These are phyloP conservation scores for Sebastes taczanowskii DNA, from an alignment of 2,797 vertebrate species.

Conservation along the genomic window DNA sequence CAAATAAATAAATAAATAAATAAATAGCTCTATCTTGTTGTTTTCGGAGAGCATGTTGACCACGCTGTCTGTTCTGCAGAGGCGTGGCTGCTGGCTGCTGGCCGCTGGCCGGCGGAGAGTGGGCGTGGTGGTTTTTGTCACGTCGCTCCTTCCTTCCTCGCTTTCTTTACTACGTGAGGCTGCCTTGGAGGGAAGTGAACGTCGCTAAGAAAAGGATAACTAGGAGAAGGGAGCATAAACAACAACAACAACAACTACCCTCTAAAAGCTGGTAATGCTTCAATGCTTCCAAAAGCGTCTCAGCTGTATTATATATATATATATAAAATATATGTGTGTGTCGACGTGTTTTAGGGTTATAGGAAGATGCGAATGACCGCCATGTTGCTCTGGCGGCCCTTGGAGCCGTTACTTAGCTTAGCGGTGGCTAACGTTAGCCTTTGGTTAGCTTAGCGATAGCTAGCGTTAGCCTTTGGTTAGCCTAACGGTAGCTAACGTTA, in stretches of 20 bases:
- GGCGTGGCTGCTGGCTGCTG: conserved; percentile 21
- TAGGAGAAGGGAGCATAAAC: conserved; percentile 23
- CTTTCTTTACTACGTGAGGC: conserved; percentile 30
- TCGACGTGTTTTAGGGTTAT: not conserved
- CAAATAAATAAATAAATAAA: too few relatives aligned
- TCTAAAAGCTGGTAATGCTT: conserved; percentile 61
- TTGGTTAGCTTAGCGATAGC: too few relatives aligned
- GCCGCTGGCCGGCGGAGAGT: not conserved
- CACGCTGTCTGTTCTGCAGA: not conserved
- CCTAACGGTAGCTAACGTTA: conserved; percentile 32
- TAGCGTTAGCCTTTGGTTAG: conserved; percentile 8
- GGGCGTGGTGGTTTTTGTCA: conserved; percentile 34
- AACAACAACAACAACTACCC: not conserved
- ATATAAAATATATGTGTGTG: not conserved
- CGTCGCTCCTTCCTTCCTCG: conserved; percentile 24
- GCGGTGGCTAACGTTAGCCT: conserved; percentile 43
- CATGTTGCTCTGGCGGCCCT: conserved; percentile 45
- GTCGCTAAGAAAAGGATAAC: conserved; percentile 14
- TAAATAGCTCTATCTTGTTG: not conserved
- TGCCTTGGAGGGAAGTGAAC: conserved; percentile 50
- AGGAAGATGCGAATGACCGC: not conserved
- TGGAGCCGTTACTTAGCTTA: conserved; percentile 6
- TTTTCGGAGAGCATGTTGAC: not conserved
- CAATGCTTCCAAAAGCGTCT: too few relatives aligned
- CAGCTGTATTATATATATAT: fast-evolving